Conservation (phyloP, 2,113 vertebrate genomes). For the Alouatta palliata region DNA sequence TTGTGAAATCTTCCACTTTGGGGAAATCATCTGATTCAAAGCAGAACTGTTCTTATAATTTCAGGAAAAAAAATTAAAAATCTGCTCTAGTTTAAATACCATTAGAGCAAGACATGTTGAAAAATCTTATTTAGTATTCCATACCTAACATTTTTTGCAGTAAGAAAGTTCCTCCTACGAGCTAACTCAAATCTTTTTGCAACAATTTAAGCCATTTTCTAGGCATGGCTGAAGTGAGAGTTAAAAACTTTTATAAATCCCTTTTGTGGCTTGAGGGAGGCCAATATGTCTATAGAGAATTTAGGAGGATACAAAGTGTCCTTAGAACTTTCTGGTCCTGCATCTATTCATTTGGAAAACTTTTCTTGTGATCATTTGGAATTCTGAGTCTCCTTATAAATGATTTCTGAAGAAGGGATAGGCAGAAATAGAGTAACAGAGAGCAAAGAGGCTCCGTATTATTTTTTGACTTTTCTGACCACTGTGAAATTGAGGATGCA, state of each 20-base stretch:
- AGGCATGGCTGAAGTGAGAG: neutral
- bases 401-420: neutral
- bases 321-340: neutral
- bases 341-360: neutral
- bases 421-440: neutral
- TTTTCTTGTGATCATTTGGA: neutral
- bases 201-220: neutral
- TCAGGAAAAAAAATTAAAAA: neutral
- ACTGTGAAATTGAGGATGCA: neutral
- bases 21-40: slow-evolving; percentile 60
- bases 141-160: neutral
- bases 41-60: slow-evolving; percentile 48
- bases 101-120: neutral
- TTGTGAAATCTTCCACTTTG: slow-evolving; percentile 56
- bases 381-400: neutral
- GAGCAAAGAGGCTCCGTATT: neutral
- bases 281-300: neutral
- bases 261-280: neutral
- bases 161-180: slow-evolving; percentile 25
- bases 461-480: neutral
- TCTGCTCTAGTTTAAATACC: slow-evolving; percentile 30
- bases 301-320: neutral
- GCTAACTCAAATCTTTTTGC: neutral
- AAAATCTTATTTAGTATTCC: slow-evolving; percentile 17
- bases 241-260: neutral